phyloP scores from a whole-genome alignment of 2,113 vertebrate species.

The Montifringilla adamsi region DNA sequence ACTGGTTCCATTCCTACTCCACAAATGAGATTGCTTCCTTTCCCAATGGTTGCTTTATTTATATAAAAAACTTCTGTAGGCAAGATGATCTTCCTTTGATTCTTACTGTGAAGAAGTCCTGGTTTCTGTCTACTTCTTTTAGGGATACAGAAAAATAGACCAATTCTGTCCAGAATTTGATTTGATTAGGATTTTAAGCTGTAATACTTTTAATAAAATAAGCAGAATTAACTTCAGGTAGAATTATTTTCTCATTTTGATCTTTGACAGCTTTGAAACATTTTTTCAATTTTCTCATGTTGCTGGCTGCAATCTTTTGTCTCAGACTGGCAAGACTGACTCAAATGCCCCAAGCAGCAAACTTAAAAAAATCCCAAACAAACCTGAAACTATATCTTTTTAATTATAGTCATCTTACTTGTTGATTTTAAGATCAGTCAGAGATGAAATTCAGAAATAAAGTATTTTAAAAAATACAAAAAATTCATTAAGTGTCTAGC shows the following conservation, averaged over 20 bases:
- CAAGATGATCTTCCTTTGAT: fast-evolving
- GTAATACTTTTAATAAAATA: neutral
- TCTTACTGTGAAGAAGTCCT: neutral
- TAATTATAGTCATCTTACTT: neutral
- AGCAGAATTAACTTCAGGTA: neutral
- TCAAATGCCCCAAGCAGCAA: neutral
- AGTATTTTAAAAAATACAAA: neutral
- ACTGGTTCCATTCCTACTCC: neutral
- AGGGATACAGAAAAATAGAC: neutral
- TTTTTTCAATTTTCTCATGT: neutral
- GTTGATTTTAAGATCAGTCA: neutral
- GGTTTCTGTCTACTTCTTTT: neutral
- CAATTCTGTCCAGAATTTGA: neutral
- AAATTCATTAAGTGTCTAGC: neutral
- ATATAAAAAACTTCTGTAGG: neutral
- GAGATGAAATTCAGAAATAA: neutral
- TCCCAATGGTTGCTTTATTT: neutral
- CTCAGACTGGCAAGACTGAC: neutral
- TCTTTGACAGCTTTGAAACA: neutral
- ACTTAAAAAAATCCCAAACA: neutral
- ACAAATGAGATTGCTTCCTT: neutral
- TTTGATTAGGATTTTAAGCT: neutral
- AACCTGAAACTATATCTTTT: neutral
- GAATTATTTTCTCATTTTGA: neutral
- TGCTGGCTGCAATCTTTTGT: neutral